Base-by-base conservation (phyloP, 2,888 invertebrate species). In the Maniola hyperantus region DNA sequence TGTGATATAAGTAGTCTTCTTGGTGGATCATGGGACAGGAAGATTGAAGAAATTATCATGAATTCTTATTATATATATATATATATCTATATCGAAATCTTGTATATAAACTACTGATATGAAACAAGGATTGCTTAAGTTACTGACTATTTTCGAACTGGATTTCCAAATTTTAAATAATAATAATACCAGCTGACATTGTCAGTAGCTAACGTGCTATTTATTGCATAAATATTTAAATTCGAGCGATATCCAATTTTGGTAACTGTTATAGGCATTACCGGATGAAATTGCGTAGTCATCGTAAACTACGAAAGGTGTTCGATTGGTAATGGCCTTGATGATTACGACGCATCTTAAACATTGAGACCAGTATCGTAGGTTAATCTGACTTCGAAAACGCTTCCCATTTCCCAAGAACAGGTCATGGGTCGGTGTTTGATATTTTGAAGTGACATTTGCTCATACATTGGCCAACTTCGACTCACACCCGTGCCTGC, bases 401-500 rank as follows among this genome's bases (percentile, higher is more conserved):
- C 71, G 70, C 75, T 77, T 81, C 82, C 80, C 82, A 85, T 84
- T 84, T 82, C 82, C 73, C 71, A 83, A 84, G 79, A 78, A 60
- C 76, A 72, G 85, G 85, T 85, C 85, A 83, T 72, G 77, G 88
- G 87, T 89, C 88, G 80, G 46, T 75, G 76, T 76, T 81, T 90
- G 89, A 83, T 89, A 90, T 89, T 91, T 88, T 82, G 79, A 79
- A 79, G 83, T 77, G 86, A 86, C 87, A 88, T 90, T 91, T 84
- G 78, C 81, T 57, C 34, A 55, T 57, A 78, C 81, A 79, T 90
- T 89, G 77, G 84, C 84, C 73, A 89, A 89, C 80, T 76, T 67
- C 77, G 76, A 72, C 78, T 77, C 75, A 79, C 80, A 81, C 78
- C 73, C 70, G 76, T 75, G 76, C 73, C 73, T 67, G 72, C 69